Percentiles rank a stretch among this genome's conserved stretches.
Conservation (phyloP, 2,888 invertebrate genomes). For the Tryphoninae sp. region DNA sequence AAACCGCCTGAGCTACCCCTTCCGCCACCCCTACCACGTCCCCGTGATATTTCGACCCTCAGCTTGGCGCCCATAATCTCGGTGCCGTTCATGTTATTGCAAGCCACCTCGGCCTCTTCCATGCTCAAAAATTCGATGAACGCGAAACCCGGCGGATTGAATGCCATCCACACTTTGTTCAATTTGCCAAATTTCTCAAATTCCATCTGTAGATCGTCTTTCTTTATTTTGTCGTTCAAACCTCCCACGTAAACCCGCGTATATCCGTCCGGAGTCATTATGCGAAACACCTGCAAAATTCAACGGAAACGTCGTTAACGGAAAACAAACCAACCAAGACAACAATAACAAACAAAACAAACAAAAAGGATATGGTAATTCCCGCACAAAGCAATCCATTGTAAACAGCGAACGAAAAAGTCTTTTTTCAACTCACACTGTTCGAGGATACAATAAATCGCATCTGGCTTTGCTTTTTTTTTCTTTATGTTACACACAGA, state of each 20-base stretch:
- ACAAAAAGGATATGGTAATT: not conserved
- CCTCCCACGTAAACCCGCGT: constrained; percentile 96
- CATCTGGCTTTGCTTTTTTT: constrained; percentile 8
- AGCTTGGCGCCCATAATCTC: constrained; percentile 94
- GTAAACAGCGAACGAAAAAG: not conserved
- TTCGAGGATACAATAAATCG: constrained; percentile 35
- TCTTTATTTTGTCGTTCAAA: constrained; percentile 93
- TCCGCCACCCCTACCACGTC: constrained; percentile 88
- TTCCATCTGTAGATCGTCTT: constrained; percentile 94
- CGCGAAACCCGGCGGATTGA: constrained; percentile 96
- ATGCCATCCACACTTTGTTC: constrained; percentile 96
- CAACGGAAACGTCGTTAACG: constrained; percentile 42
- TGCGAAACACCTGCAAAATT: constrained; percentile 64
- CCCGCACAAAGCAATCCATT: not conserved
- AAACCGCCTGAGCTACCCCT: constrained; percentile 85
- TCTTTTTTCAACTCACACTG: constrained; percentile 34
- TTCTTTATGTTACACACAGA: not conserved
- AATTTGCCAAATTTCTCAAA: constrained; percentile 96
- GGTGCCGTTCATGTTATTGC: constrained; percentile 93
- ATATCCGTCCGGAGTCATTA: constrained; percentile 80
- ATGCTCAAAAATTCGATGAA: constrained; percentile 95
- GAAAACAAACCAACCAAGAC: not conserved
- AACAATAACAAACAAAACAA: not conserved
- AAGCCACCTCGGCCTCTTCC: constrained; percentile 94
- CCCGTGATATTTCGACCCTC: constrained; percentile 93